Conservation (phyloP, 2,888 invertebrate genomes). For the Drosophila eohydei region DNA sequence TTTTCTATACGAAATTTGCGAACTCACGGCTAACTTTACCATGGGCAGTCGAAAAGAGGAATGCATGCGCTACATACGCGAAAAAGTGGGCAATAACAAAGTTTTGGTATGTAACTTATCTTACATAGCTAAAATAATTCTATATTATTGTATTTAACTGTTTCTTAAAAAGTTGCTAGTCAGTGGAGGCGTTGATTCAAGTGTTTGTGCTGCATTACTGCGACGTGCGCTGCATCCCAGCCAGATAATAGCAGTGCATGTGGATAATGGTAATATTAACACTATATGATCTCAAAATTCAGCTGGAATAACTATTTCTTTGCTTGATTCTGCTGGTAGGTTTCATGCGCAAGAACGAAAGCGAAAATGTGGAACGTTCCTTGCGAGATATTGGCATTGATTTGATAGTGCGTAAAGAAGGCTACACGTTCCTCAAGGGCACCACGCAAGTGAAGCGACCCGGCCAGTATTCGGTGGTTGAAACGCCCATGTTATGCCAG, state of each 20-base stretch:
- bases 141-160: neutral
- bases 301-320: neutral
- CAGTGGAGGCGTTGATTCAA: slow-evolving; percentile 99
- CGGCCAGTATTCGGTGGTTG: slow-evolving; percentile 85
- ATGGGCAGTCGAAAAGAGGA: slow-evolving; percentile 94
- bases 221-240: slow-evolving; percentile 94
- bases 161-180: slow-evolving; percentile 90
- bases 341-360: slow-evolving; percentile 98
- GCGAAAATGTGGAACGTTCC: slow-evolving; percentile 93
- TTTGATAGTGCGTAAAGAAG: slow-evolving; percentile 90
- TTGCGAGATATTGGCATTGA: slow-evolving; percentile 93
- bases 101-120: slow-evolving; percentile 90
- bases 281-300: no score
- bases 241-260: slow-evolving; percentile 98
- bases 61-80: slow-evolving; percentile 96
- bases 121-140: neutral
- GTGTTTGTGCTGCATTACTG: slow-evolving; percentile 98
- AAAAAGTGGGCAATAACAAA: slow-evolving; percentile 95
- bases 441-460: slow-evolving; percentile 91
- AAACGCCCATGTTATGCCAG: slow-evolving; percentile 94
- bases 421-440: slow-evolving; percentile 91
- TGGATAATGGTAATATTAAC: slow-evolving; percentile 93
- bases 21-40: slow-evolving; percentile 94
- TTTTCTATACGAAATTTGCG: slow-evolving; percentile 96
- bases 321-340: slow-evolving; percentile 68